Evolutionary conservation across 2,113 vertebrate genomes (phyloP).

Genomic region (Vanacampus margaritifer): DNA sequence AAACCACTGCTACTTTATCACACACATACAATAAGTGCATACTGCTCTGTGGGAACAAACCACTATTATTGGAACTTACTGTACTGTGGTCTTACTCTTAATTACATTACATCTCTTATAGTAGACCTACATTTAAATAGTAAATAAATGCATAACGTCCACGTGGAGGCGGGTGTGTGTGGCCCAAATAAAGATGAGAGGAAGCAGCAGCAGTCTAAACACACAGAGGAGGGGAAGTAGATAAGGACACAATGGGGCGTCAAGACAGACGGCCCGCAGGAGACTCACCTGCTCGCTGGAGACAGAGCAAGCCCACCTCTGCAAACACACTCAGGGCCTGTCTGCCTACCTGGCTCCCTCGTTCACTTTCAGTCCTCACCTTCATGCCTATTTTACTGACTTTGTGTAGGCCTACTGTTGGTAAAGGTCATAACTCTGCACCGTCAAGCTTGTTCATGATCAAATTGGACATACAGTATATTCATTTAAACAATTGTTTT

Average conservation of each 20-base stretch:
- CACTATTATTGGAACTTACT: too few relatives aligned
- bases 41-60: too few relatives aligned
- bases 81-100: too few relatives aligned
- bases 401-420: neutral
- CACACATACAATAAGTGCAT: too few relatives aligned
- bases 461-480: too few relatives aligned
- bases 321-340: neutral
- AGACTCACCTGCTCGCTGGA: slow-evolving; percentile 58
- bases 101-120: neutral
- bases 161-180: slow-evolving; percentile 23
- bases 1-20: too few relatives aligned
- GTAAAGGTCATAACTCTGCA: neutral
- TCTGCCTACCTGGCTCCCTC: slow-evolving; percentile 6
- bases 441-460: too few relatives aligned
- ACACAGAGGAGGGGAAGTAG: slow-evolving; percentile 70
- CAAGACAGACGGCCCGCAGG: slow-evolving; percentile 67
- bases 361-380: slow-evolving; percentile 24
- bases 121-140: neutral
- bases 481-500: too few relatives aligned
- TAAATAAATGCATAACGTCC: neutral
- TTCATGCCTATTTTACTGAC: neutral
- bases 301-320: slow-evolving; percentile 23
- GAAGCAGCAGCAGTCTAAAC: slow-evolving; percentile 69
- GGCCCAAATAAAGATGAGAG: slow-evolving; percentile 38
- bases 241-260: slow-evolving; percentile 70